Base-by-base conservation (phyloP, 2,113 vertebrate genomes). In the Lophius piscatorius region DNA sequence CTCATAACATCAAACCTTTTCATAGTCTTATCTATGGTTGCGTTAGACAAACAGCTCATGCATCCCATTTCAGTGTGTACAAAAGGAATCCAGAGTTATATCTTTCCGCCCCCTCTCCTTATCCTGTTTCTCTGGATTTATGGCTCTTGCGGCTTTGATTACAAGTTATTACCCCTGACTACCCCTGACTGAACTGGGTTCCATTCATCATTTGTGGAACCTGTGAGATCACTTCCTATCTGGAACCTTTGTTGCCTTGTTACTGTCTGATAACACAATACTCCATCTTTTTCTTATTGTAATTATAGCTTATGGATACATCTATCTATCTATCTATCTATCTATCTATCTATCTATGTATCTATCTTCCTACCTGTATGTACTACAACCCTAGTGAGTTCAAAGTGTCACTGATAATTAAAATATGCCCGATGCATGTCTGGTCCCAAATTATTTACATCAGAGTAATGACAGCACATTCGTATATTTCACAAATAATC, bases 121-220 rank as follows among this genome's bases (percentile, higher is more conserved):
- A 70, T 59, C 52, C 14, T 47, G 28, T 29, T 31, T 28, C 55
- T 69, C 39, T 57, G 7, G 57, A 66, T 29, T 67, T 10, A 35
- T 35, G 33, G 33, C 35, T 83, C 75, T 73, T 38, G 80, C 83
- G 85, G 71, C 74, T 84, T 80, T 80, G 80, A 85, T 87, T 87
- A 79, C 77, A 81, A 77, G 75, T 76, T 85, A 87, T 85, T 84
- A 56, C 71, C 76, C 56, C 45, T 61, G 54, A 57, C 21, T 76
- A 70, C 52, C 41, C n/a, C n/a, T n/a, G n/a, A n/a, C n/a, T n/a
- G n/a, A n/a, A n/a, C n/a, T 36, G 65, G 76, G 76, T 78, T 56
- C 54, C 80, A 77, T 87, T 79, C 48, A 76, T 86, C 75, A 83
- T 69, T 66, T 64, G 61, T 78, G 49, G 33, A 56, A 78, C 56